Base-by-base conservation (phyloP, 2,113 vertebrate species). In the Pygoscelis antarcticus region DNA sequence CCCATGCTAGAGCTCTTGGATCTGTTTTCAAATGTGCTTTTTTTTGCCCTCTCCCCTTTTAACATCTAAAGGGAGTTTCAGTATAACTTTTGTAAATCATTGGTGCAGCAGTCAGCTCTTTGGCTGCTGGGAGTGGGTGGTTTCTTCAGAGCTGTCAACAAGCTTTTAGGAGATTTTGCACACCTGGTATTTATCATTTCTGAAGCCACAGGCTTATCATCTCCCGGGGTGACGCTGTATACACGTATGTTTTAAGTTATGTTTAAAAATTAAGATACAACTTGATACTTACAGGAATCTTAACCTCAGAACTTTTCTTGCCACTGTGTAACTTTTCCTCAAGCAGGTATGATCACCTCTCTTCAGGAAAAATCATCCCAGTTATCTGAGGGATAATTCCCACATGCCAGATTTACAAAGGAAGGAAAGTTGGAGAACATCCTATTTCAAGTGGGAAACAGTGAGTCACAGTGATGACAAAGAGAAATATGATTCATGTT, bases 401-500 rank as follows among this genome's bases (percentile, higher is more conserved):
- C 68, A 49, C 60, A 29, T 71, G 54, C 27, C 66, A 74, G 17
- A 61, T 84, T 87, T 62, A 81, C 58, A 76, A 82, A 84, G 26
- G 57, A 92, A 92, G 22, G 21, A 60, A 83, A 72, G 49, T 70
- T 83, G 51, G 40, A 44, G 29, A 93, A 57, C 36, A 34, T 34
- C 38, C 44, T 77, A 15, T 72, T 82, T 87, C 70, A 79, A 89
- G 68, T 65, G 66, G 69, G 49, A 94, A 95, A 83, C 7, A 34
- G 47, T 95, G 92, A 96, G 42, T 97, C 93, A 97, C 0, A 2
- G 42, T 72, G 51, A 89, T 95, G 94, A 97, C 84, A 93, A 97
- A 96, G 84, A 90, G 88, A 70, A 95, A 93, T 54, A 62, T 97
- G 92, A 96, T 93, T 97, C 89, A 96, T 58, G 51, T 78, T 90